Conservation (phyloP, 2,888 invertebrate genomes). For the Cosmia trapezina region DNA sequence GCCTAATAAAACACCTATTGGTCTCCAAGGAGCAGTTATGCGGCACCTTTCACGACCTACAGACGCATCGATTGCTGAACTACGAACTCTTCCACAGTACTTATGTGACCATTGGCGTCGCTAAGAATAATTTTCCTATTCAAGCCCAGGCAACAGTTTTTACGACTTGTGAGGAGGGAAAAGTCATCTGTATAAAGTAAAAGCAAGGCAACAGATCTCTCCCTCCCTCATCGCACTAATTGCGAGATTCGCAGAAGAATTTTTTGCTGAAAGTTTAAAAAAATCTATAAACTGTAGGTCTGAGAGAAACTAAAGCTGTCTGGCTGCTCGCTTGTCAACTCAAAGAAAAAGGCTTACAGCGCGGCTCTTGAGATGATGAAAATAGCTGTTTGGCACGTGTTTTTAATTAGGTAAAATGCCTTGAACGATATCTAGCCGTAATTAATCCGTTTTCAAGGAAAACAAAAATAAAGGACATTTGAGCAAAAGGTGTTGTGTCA, state of each 20-base stretch:
- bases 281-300: conserved; percentile 36
- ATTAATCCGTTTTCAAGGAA: not conserved
- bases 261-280: conserved; percentile 47
- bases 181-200: conserved; percentile 40
- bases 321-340: conserved; percentile 41
- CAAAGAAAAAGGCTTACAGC: conserved; percentile 19
- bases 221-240: conserved; percentile 58
- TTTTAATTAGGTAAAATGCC: not conserved
- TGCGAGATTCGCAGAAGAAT: conserved; percentile 48
- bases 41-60: conserved; percentile 63
- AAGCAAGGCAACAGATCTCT: conserved; percentile 37
- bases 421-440: not conserved
- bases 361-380: not conserved
- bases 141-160: conserved; percentile 44
- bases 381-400: not conserved
- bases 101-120: conserved; percentile 28
- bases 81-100: conserved; percentile 38
- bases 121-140: conserved; percentile 45
- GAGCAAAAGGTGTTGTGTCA: not conserved
- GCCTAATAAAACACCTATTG: conserved; percentile 64
- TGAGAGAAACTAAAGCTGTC: conserved; percentile 36
- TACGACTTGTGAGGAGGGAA: conserved; percentile 35
- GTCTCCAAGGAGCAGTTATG: conserved; percentile 54
- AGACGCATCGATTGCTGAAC: conserved; percentile 67
- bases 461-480: not conserved